Evolutionary conservation across 2,888 invertebrate genomes (phyloP).

Genomic region (Linnaemya tessellans): DNA sequence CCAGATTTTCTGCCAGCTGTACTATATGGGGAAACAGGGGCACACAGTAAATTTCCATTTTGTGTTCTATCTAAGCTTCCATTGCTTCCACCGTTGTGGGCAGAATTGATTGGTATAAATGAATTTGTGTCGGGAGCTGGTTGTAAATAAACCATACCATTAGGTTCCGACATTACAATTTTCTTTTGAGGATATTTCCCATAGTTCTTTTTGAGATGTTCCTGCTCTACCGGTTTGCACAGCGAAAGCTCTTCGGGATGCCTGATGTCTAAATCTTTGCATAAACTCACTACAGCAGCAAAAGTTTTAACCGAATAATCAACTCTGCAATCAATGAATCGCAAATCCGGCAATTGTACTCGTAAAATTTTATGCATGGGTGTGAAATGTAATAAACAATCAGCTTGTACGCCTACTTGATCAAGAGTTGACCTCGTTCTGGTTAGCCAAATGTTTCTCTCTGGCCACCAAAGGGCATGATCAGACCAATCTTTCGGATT

Average conservation of each 20-base stretch:
- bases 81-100: conserved; percentile 87
- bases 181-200: conserved; percentile 87
- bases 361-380: conserved; percentile 98
- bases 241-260: conserved; percentile 99
- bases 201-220: conserved; percentile 93
- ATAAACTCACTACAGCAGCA: conserved; percentile 93
- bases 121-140: conserved; percentile 91
- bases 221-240: conserved; percentile 92
- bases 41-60: conserved; percentile 84
- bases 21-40: conserved; percentile 79
- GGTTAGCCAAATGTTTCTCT: conserved; percentile 95
- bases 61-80: conserved; percentile 85
- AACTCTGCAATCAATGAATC: conserved; percentile 94
- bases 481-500: conserved; percentile 99
- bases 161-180: conserved; percentile 80
- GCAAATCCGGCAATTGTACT: conserved; percentile 95
- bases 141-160: conserved; percentile 82
- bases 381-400: conserved; percentile 96
- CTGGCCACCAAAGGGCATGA: conserved; percentile 99
- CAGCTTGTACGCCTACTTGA: conserved; percentile 98
- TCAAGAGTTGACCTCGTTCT: conserved; percentile 97
- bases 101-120: conserved; percentile 90
- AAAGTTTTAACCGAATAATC: conserved; percentile 99
- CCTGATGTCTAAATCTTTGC: conserved; percentile 95
- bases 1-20: conserved; percentile 78